phyloP scores from a whole-genome alignment of 1,140 invertebrate species.

The Tenebrio molitor region DNA sequence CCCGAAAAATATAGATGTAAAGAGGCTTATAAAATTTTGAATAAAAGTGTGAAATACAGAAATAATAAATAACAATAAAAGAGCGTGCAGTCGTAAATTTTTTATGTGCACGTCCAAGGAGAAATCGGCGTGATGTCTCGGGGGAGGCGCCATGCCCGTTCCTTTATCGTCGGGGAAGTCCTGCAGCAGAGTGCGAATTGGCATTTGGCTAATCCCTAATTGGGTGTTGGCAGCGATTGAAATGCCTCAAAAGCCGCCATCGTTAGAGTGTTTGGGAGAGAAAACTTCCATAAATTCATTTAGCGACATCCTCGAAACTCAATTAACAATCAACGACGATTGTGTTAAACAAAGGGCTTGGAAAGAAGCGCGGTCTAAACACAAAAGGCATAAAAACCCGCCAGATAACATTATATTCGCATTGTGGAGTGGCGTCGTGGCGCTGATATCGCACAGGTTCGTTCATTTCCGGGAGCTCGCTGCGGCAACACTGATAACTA shows the following conservation, averaged over 20 bases:
- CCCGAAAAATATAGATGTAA: too few relatives aligned
- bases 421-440: slow-evolving; percentile 57
- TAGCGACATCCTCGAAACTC: slow-evolving; percentile 61
- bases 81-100: not conserved
- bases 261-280: slow-evolving; percentile 55
- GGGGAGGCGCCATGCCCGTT: not conserved
- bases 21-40: too few relatives aligned
- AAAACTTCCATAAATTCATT: slow-evolving; percentile 58
- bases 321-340: slow-evolving; percentile 66
- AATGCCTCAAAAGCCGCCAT: slow-evolving; percentile 29
- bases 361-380: slow-evolving; percentile 58
- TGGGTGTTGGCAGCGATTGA: slow-evolving; percentile 36
- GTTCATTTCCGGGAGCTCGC: slow-evolving; percentile 66
- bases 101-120: slow-evolving; percentile 16
- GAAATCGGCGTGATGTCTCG: slow-evolving; percentile 32
- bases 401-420: slow-evolving; percentile 64
- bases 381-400: slow-evolving; percentile 63
- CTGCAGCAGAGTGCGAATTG: slow-evolving; percentile 11
- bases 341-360: slow-evolving; percentile 59
- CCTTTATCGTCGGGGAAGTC: slow-evolving; percentile 7
- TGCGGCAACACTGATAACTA: slow-evolving; percentile 67
- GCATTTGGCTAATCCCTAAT: slow-evolving; percentile 38
- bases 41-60: not conserved
- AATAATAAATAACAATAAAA: not conserved
- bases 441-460: slow-evolving; percentile 65